Conservation (phyloP, 2,113 vertebrate genomes). For the Otocyon megalotis region DNA sequence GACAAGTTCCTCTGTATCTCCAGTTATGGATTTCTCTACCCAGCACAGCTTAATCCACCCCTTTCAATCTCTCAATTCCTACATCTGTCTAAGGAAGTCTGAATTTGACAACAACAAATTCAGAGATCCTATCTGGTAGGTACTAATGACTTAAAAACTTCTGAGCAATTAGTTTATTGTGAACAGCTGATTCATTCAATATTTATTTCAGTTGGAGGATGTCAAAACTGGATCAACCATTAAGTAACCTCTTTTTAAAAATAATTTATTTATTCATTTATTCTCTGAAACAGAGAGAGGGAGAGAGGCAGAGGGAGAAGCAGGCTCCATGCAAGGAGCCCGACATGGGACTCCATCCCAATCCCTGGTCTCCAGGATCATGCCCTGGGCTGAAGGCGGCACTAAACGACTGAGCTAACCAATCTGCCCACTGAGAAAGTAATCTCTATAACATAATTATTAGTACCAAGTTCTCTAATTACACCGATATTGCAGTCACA, state of each 20-base stretch:
- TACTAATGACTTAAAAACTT: neutral
- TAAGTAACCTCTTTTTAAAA: neutral
- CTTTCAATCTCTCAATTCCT: neutral
- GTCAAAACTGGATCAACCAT: neutral
- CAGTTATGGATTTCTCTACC: neutral
- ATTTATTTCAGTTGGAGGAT: neutral
- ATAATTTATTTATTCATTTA: too few species aligned
- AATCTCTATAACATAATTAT: neutral
- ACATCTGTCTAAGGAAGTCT: neutral
- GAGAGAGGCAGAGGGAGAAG: too few species aligned
- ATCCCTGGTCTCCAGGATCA: too few species aligned
- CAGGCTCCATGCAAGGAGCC: too few species aligned
- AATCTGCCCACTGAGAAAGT: too few species aligned
- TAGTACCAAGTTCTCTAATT: neutral
- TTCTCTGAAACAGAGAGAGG: too few species aligned
- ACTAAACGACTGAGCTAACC: too few species aligned
- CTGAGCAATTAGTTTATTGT: neutral
- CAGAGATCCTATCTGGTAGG: neutral
- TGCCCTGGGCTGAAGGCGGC: too few species aligned
- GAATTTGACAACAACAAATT: neutral
- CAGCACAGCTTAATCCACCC: neutral
- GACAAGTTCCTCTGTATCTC: neutral
- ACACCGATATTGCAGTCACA: neutral
- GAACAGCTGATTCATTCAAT: neutral
- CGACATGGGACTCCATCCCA: too few species aligned